Evolutionary conservation across 2,888 invertebrate species (phyloP), one percentile per base, ranked within the genome.

Genomic region (Tetrapedia diversipes): DNA sequence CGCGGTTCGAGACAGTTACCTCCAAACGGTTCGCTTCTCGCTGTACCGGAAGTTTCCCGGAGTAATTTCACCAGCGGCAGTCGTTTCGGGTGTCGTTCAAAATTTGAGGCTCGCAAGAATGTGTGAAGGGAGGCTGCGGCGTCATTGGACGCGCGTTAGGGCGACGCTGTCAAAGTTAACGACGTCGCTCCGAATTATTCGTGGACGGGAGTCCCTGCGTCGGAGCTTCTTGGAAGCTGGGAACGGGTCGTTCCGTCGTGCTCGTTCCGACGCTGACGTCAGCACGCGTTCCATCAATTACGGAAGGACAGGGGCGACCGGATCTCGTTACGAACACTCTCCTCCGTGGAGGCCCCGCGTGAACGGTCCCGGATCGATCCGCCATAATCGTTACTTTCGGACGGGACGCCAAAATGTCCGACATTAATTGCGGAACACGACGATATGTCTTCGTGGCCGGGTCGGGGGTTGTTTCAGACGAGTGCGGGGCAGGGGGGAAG

Each of bases 391-490:
- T 65, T 54, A 67, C 60, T 61, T 56, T 22, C 41, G 54, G 22
- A 24, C 49, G 49, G 32, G 59, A 65, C 41, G 45, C 65, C 54
- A 51, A 64, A 74, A 57, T 27, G 56, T 57, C 49, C 47, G 63
- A 49, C 74, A 71, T 66, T 66, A 61, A 68, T 76, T 37, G 49
- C 49, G 19, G 51, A 49, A 43, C 45, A 32, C 43, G n/a, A 8
- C 57, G 68, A 76, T 68, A 54, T 59, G 71, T 66, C 66, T 79
- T 66, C 37, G 77, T 77, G 77, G 61, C 29, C 19, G 34, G 39
- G 27, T 61, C 73, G 81, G 67, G 41, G 39, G 41, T 65, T 63
- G 77, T 72, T 76, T 73, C 37, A n/a, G n/a, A n/a, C n/a, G n/a
- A n/a, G n/a, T n/a, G n/a, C n/a, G n/a, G n/a, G n/a, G n/a, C n/a